phyloP scores from a whole-genome alignment of 2,888 invertebrate genomes.

The Elmis aenea region DNA sequence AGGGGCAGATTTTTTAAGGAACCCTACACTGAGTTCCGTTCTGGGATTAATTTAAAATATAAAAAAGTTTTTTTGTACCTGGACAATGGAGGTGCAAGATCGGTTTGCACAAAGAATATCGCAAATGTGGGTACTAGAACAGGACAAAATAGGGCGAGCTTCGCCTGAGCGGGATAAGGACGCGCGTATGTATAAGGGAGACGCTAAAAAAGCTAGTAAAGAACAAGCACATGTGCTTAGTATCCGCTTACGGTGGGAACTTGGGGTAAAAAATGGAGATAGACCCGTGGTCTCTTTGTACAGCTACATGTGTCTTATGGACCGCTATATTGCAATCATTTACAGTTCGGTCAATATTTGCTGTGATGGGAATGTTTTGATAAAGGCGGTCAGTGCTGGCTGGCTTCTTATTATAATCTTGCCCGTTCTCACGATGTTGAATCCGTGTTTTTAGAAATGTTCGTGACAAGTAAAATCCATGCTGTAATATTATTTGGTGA shows the following conservation, averaged over 20 bases:
- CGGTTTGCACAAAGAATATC: constrained; percentile 41
- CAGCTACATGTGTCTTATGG: constrained; percentile 29
- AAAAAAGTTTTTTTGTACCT: constrained; percentile 42
- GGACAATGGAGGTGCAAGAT: constrained; percentile 45
- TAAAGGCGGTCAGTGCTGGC: too few species aligned
- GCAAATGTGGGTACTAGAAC: constrained; percentile 24
- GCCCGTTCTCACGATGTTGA: too few species aligned
- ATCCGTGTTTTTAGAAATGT: too few species aligned
- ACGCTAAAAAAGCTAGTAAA: constrained; percentile 17
- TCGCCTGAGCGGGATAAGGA: constrained; percentile 19
- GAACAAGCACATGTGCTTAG: constrained; percentile 40
- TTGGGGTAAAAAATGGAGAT: constrained; percentile 36
- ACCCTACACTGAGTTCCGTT: constrained; percentile 48
- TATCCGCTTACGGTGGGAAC: constrained; percentile 43
- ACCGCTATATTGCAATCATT: constrained; percentile 36
- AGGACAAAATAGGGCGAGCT: constrained; percentile 6
- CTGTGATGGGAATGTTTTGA: constrained; percentile 12
- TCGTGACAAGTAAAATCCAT: too few species aligned
- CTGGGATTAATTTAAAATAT: constrained; percentile 45
- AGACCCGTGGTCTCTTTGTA: constrained; percentile 21
- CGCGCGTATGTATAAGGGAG: constrained; percentile 26
- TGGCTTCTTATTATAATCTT: too few species aligned
- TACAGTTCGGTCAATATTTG: constrained; percentile 44
- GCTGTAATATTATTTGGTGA: too few species aligned
- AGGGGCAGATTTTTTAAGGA: constrained; percentile 49